A percentile compares a stretch with the other conserved stretches of the same genome.
phyloP scores from a whole-genome alignment of 2,888 invertebrate species.

The Sylvicola fuscatus region DNA sequence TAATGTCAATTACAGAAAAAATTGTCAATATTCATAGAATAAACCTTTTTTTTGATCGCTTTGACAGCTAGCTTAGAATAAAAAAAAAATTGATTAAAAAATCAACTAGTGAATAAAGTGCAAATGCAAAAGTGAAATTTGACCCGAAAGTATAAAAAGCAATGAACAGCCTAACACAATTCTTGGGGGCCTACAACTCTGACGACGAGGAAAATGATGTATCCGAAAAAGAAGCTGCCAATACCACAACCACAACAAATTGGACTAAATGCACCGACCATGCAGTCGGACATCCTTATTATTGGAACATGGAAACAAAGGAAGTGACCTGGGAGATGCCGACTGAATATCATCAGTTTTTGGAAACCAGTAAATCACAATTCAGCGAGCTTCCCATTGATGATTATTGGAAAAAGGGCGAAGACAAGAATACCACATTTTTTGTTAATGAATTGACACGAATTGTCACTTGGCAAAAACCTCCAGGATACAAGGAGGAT shows the following conservation, averaged over 20 bases:
- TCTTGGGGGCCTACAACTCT: background rate
- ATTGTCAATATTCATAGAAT: no score
- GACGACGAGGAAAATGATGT: background rate
- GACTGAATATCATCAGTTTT: slow-evolving; percentile 20
- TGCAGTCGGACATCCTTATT: slow-evolving; percentile 37
- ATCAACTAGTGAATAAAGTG: no score
- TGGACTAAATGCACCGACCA: slow-evolving; percentile 44
- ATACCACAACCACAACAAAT: slow-evolving; percentile 12
- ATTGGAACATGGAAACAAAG: slow-evolving; percentile 40
- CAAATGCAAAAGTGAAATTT: no score
- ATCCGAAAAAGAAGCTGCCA: background rate
- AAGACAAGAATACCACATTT: slow-evolving; percentile 7
- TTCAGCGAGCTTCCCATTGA: slow-evolving; percentile 1
- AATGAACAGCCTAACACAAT: background rate
- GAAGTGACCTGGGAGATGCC: slow-evolving; percentile 44
- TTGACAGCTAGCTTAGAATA: no score
- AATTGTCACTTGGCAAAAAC: slow-evolving; percentile 9
- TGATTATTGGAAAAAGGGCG: slow-evolving; percentile 5
- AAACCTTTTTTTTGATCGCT: no score
- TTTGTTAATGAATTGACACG: slow-evolving; percentile 10
- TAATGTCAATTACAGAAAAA: no score
- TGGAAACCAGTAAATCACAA: slow-evolving; percentile 3
- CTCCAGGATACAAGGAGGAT: slow-evolving; percentile 6
- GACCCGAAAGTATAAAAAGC: no score
- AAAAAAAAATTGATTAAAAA: no score